Evolutionary conservation across 2,888 invertebrate species (phyloP), one percentile per base, ranked within the genome.

Genomic region (Malthinus seriepunctatus): DNA sequence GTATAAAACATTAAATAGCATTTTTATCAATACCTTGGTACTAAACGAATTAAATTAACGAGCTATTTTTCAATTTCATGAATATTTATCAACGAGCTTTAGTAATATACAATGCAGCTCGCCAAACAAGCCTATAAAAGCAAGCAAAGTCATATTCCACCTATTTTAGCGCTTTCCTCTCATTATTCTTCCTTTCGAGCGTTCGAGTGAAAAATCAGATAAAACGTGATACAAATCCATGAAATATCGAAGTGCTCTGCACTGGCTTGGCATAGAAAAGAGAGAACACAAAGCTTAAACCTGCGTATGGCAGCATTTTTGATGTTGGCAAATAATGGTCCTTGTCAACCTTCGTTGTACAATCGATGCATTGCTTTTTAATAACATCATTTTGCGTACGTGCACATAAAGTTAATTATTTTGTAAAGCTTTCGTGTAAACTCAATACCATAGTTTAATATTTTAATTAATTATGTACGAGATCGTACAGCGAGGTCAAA

Each of bases 141-240:
- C 37, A 54, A 54, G 63, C 62, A 47, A 52, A 56, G 49, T 62
- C 56, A 55, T 50, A 54, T 60, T 55, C 46, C 32, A 48, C 37
- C 42, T 47, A 47, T 62, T 57, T 64, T 63, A 64, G 63, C 64
- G 51, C 44, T 64, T 64, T 56, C 64, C 63, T 57, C 60, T 64
- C 66, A 63, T 67, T 65, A 65, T 64, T 67, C 68, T 69, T 67
- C 63, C 58, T 49, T 52, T 39, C 59, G 54, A 60, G 67, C 65
- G 67, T 67, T 70, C 69, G 57, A 63, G 62, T 63, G 63, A 64
- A 66, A 69, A 66, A 67, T 69, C 69, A 64, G 63, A 69, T 68
- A 67, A 64, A 67, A 67, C 66, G 66, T 66, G 68, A 68, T 66
- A 64, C 62, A 66, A 67, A 69, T 67, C 66, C 60, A 50, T 55